Base-by-base conservation (phyloP, 2,888 invertebrate genomes). In the Synanthedon formicaeformis region DNA sequence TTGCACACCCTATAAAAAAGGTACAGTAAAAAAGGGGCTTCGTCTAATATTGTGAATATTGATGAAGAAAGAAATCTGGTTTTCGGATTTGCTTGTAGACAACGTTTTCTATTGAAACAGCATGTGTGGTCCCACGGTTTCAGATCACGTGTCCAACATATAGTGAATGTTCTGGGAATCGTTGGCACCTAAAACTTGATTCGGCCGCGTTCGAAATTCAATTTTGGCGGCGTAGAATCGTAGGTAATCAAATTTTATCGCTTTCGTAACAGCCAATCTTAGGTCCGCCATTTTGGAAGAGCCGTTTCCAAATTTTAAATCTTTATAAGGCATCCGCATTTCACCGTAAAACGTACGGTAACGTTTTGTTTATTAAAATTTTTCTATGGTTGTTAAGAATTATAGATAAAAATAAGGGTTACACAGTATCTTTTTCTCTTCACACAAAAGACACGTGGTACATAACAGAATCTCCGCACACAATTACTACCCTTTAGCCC, bases 21-120 rank as follows among this genome's bases (percentile, higher is more conserved):
- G 71, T 66, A 66, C 61, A 61, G 62, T 68, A 79, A 84, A 85
- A 84, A 81, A 80, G 84, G 85, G 84, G 81, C 81, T 81, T 79
- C 83, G 69, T 72, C 75, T 78, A 76, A 84, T 86, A 87, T 87
- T 82, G 86, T 87, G 87, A 86, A 87, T 87, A 87, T 87, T 86
- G 86, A 87, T 87, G 84, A 83, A 85, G 85, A 85, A 86, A 76
- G 73, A 64, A 81, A 85, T 85, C 87, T 78, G 81, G 87, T 87
- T 86, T 79, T 78, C 55, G 72, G 70, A 79, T 78, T 78, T 71
- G 72, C 66, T 66, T 70, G 67, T 63, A 66, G 69, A 68, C 62
- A 62, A 60, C 63, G 58, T 65, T 69, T 69, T 70, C 72, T 65
- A 73, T 80, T 74, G 69, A 71, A 61, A 60, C 63, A 61, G 60